A percentile compares a stretch with the other conserved stretches of the same genome.
These are phyloP conservation scores for Podocnemis expansa DNA, from an alignment of 2,113 vertebrate genomes.

Conservation along the genomic window DNA sequence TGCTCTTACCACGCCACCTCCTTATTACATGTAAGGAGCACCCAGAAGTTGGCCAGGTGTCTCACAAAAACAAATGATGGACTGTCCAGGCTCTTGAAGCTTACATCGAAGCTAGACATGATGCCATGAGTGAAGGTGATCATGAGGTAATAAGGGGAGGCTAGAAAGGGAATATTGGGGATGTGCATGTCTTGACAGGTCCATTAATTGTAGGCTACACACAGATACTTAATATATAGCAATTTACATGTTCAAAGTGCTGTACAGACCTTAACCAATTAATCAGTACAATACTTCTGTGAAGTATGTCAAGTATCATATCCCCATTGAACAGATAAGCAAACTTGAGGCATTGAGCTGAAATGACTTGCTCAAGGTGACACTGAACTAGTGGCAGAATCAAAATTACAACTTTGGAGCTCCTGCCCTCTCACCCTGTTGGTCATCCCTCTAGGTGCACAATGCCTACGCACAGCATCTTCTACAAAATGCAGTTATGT, in stretches of 20 bases:
- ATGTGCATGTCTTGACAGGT: fast-evolving
- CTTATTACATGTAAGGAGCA: background rate
- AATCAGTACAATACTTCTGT: background rate
- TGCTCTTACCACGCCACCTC: background rate
- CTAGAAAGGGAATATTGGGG: too few species aligned
- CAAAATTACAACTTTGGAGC: background rate
- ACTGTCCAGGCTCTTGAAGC: background rate
- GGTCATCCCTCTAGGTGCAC: background rate
- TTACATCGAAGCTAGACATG: background rate
- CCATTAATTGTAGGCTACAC: background rate
- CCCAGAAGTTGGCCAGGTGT: background rate
- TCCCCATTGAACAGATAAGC: constrained; percentile 1
- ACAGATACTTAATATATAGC: background rate
- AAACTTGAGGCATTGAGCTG: constrained; percentile 3
- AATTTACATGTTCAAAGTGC: fast-evolving
- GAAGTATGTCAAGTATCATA: background rate
- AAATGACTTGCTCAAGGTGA: constrained; percentile 9
- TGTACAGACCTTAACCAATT: background rate
- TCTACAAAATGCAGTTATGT: background rate
- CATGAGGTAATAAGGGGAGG: too few species aligned
- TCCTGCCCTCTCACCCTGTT: background rate
- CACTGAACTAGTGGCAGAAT: background rate
- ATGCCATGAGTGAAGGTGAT: background rate
- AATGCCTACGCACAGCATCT: background rate
- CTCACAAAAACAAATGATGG: background rate